Conservation (phyloP, 2,797 vertebrate genomes). For the Numenius phaeopus region DNA sequence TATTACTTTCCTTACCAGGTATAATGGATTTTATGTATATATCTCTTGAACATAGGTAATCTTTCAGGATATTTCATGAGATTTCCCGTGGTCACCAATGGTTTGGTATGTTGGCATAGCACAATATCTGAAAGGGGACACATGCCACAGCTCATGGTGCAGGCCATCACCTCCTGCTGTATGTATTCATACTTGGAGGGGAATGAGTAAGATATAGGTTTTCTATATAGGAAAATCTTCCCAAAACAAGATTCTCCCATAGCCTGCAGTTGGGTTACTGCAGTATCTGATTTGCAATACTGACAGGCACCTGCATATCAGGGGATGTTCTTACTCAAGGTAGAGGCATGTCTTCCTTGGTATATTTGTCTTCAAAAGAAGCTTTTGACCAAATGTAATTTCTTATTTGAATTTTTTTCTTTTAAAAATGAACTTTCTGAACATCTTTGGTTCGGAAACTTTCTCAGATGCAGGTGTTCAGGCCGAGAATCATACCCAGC, state of each 20-base stretch:
- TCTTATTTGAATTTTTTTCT: not conserved
- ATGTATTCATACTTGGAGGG: not conserved
- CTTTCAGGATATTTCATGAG: not conserved
- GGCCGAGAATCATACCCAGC: not conserved
- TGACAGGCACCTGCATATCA: not conserved
- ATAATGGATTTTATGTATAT: not conserved
- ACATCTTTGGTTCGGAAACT: not conserved
- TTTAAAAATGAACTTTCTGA: not conserved
- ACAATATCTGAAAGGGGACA: not conserved
- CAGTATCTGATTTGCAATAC: not conserved
- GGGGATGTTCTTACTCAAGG: not conserved
- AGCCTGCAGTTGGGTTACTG: not conserved
- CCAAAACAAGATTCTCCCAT: not conserved
- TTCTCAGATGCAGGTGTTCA: not conserved
- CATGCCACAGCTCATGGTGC: not conserved
- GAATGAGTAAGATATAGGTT: not conserved
- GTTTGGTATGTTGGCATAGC: not conserved
- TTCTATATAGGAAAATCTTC: not conserved
- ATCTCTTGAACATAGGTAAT: not conserved
- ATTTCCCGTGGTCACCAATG: not conserved
- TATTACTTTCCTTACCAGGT: not conserved
- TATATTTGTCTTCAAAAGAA: not conserved
- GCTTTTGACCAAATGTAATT: not conserved
- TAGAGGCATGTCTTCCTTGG: not conserved
- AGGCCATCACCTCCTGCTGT: not conserved